Conservation (phyloP, 2,888 invertebrate genomes). For the Leptinotarsa tumamoca region DNA sequence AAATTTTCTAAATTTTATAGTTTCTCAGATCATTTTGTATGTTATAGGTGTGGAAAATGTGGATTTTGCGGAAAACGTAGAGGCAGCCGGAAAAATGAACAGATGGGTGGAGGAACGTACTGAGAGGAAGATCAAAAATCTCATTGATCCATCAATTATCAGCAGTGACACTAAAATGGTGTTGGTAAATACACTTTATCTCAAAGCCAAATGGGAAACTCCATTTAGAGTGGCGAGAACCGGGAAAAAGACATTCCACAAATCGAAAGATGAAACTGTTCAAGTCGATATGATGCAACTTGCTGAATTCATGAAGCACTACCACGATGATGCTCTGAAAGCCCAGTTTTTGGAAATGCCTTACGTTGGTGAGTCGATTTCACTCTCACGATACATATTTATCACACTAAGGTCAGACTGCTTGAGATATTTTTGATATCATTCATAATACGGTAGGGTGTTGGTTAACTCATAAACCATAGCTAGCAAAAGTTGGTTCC, state of each 20-base stretch:
- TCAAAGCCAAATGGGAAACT: conserved; percentile 57
- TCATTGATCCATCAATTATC: conserved; percentile 52
- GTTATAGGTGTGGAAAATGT: conserved; percentile 66
- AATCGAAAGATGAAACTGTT: conserved; percentile 43
- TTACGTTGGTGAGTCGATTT: conserved; percentile 45
- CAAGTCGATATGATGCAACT: conserved; percentile 57
- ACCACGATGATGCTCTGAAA: conserved; percentile 52
- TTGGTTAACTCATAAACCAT: too few species aligned
- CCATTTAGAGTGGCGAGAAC: conserved; percentile 50
- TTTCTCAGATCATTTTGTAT: too few species aligned
- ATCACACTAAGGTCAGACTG: too few species aligned
- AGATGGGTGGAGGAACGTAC: conserved; percentile 61
- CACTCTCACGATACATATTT: background rate
- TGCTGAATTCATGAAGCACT: conserved; percentile 51
- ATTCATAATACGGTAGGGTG: too few species aligned
- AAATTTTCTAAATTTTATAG: too few species aligned
- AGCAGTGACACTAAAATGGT: conserved; percentile 53
- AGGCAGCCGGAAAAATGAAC: conserved; percentile 57
- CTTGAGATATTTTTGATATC: too few species aligned
- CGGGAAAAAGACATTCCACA: conserved; percentile 51
- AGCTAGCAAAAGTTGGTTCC: too few species aligned
- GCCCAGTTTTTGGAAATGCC: conserved; percentile 59
- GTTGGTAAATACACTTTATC: conserved; percentile 61
- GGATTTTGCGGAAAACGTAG: conserved; percentile 49
- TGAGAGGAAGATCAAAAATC: conserved; percentile 57